phyloP scores from a whole-genome alignment of 2,888 invertebrate genomes.

The Hyposoter dolosus region DNA sequence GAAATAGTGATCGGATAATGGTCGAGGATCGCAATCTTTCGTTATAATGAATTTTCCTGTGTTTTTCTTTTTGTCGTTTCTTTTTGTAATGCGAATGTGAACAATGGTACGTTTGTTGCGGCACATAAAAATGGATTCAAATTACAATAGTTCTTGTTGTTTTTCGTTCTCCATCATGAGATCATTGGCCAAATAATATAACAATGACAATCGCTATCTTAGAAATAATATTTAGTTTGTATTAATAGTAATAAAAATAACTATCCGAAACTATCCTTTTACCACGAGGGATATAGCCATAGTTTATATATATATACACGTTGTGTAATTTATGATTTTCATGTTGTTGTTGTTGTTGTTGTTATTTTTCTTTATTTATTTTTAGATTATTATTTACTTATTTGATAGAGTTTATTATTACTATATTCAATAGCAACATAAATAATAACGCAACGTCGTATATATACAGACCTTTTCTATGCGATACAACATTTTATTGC shows the following conservation, averaged over 20 bases:
- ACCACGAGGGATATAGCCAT: constrained; percentile 79
- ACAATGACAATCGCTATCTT: constrained; percentile 78
- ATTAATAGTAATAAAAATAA: constrained; percentile 81
- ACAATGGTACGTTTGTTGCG: constrained; percentile 39
- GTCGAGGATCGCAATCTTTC: constrained; percentile 60
- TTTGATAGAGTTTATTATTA: constrained; percentile 77
- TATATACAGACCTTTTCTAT: constrained; percentile 79
- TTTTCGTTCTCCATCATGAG: constrained; percentile 76
- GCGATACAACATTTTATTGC: constrained; percentile 69
- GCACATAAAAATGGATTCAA: constrained; percentile 46
- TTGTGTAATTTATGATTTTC: constrained; percentile 77
- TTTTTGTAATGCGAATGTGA: constrained; percentile 36
- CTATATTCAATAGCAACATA: constrained; percentile 80
- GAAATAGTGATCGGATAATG: constrained; percentile 43
- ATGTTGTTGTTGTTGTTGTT: constrained; percentile 54
- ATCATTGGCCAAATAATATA: constrained; percentile 81
- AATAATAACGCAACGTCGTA: constrained; percentile 81
- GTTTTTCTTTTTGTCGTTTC: background rate
- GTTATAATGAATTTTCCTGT: constrained; percentile 31
- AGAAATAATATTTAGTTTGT: constrained; percentile 74
- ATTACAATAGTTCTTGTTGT: constrained; percentile 38
- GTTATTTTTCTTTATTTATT: background rate
- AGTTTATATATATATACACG: constrained; percentile 74
- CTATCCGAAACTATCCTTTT: constrained; percentile 81
- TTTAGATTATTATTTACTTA: constrained; percentile 78